Base-by-base conservation (phyloP, 2,113 vertebrate genomes). In the Nothobranchius furzeri region DNA sequence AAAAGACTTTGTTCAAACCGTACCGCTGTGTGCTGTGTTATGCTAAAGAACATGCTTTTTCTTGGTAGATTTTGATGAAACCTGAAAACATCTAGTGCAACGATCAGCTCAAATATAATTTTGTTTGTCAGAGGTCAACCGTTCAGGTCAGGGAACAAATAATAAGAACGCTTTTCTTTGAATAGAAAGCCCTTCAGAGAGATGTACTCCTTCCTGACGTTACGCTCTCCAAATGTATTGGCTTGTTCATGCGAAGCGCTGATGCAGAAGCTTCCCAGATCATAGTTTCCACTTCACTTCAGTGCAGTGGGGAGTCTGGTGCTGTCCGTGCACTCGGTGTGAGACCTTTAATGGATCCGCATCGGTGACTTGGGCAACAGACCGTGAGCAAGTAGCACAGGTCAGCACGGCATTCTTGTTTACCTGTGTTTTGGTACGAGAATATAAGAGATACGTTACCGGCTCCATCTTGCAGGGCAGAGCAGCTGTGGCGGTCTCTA, bases 401-500 rank as follows among this genome's bases (percentile, higher is more conserved):
- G 50, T 61, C 15, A 66, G 37, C n/a, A 11, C 9, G 59, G 49
- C 36, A 20, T 55, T 42, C 64, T 68, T 54, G 9, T 70, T 56
- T 64, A 53, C 6, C 49, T 4, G 9, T 7, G 8, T 50, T 40
- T 54, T 51, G 30, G 12, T 5, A 53, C 15, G 50, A 24, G 12
- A 54, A 24, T 30, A n/a, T 20, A 6, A 64, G 40, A 63, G 48
- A 0, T 40, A 47, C 43, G 59, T 65, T 84, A 94, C 91, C 91
- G 82, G 78, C 81, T 73, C 81, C 87, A 36, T 93, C 85, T 51
- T 91, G 88, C 67, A 90, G 79, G 71, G 83, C 73, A n/a, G 84
- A 58, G 61, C 89, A 91, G 78, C 58, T 81, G 58, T 86, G 57
- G 58, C 89, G 76, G 70, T 93, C 91, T 57, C 92, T 90, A 78